Conservation (phyloP, 2,797 vertebrate species). For the Ctenopoma multispine region DNA sequence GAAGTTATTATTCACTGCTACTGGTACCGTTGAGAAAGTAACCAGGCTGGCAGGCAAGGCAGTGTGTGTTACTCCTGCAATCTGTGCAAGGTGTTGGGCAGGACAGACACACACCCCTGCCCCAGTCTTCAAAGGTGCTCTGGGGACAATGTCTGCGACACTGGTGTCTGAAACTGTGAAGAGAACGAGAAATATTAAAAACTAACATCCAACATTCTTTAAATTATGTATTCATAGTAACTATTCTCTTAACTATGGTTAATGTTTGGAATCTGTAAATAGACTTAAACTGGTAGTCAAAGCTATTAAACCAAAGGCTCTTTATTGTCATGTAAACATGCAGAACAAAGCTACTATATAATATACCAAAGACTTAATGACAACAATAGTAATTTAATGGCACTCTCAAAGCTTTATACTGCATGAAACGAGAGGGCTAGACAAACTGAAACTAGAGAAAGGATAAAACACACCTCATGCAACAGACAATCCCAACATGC, state of each 20-base stretch:
- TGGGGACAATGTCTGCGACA: conserved; percentile 86
- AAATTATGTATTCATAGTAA: conserved; percentile 1
- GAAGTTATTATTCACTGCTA: conserved; percentile 16
- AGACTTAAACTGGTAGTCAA: conserved; percentile 1
- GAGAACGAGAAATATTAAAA: conserved; percentile 30
- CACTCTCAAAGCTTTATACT: conserved; percentile 39
- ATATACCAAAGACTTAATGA: conserved; percentile 56
- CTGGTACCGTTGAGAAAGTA: conserved; percentile 84
- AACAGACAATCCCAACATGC: conserved; percentile 41
- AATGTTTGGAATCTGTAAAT: not conserved
- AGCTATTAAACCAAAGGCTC: conserved; percentile 4
- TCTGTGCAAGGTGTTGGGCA: conserved; percentile 83
- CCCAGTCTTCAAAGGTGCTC: conserved; percentile 81
- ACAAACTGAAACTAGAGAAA: conserved; percentile 56
- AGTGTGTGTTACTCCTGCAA: conserved; percentile 79
- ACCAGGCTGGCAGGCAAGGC: conserved; percentile 82
- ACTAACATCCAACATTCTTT: conserved; percentile 10
- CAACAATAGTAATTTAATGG: conserved; percentile 37
- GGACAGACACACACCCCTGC: conserved; percentile 77
- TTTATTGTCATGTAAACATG: conserved; percentile 33
- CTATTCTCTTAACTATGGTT: not conserved
- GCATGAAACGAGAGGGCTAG: conserved; percentile 31
- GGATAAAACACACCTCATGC: conserved; percentile 38
- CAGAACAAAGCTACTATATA: conserved; percentile 39
- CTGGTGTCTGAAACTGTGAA: conserved; percentile 83